phyloP scores from a whole-genome alignment of 2,888 invertebrate genomes.

The Agelastica alni region DNA sequence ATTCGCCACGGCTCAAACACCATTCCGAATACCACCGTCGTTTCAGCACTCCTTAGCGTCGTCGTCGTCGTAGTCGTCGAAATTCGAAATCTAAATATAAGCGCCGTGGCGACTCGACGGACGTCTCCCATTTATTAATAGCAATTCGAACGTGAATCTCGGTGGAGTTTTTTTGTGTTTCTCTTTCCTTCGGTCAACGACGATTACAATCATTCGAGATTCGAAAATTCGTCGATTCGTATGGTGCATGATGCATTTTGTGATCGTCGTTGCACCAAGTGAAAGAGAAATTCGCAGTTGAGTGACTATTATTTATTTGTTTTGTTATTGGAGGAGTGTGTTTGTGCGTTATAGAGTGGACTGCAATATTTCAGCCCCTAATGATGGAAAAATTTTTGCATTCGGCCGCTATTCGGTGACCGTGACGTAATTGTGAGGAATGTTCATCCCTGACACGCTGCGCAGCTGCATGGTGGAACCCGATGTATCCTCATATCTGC shows the following conservation, averaged over 20 bases:
- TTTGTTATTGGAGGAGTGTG: too few relatives aligned
- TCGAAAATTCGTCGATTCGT: constrained; percentile 21
- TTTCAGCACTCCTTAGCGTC: constrained; percentile 10
- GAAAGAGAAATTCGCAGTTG: constrained; percentile 14
- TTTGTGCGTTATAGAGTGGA: constrained; percentile 29
- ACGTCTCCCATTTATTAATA: constrained; percentile 46
- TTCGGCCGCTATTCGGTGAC: constrained; percentile 52
- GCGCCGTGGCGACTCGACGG: constrained; percentile 43
- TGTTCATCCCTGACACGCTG: constrained; percentile 92
- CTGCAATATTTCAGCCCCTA: constrained; percentile 35
- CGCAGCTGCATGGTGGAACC: constrained; percentile 95
- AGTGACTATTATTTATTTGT: constrained; percentile 14
- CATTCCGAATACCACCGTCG: constrained; percentile 18
- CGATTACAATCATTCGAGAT: constrained; percentile 28
- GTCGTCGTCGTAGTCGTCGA: constrained; percentile 26
- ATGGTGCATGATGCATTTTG: constrained; percentile 44
- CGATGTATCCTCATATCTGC: constrained; percentile 92
- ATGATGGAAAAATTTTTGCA: constrained; percentile 51
- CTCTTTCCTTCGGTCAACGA: constrained; percentile 29
- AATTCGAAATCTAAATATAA: constrained; percentile 40
- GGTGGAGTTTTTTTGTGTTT: constrained; percentile 39
- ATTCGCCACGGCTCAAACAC: constrained; percentile 31
- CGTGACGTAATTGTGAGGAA: constrained; percentile 60
- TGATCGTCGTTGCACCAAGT: constrained; percentile 47
- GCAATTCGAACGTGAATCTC: constrained; percentile 36